phyloP scores from a whole-genome alignment of 2,797 vertebrate species.

The Sebastes steindachneri region DNA sequence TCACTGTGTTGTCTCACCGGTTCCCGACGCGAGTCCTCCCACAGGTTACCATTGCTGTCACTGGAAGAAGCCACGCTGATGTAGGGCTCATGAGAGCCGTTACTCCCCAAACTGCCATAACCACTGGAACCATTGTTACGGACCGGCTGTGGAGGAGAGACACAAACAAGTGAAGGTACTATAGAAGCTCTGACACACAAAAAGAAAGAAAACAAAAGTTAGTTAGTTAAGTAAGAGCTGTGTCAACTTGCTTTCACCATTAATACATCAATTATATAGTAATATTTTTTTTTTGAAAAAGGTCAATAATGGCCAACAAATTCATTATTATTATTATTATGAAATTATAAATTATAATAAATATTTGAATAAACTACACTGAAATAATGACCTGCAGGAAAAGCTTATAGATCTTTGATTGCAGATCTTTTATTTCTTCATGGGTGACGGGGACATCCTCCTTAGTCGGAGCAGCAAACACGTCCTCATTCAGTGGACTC shows the following conservation, averaged over 20 bases:
- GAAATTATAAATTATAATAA: not conserved
- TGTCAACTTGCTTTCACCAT: not conserved
- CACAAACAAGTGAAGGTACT: not conserved
- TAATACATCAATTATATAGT: not conserved
- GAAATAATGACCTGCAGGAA: slow-evolving; percentile 87
- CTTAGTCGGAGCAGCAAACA: slow-evolving; percentile 85
- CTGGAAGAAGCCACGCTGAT: slow-evolving; percentile 89
- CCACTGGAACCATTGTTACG: slow-evolving; percentile 89
- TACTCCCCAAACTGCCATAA: slow-evolving; percentile 90
- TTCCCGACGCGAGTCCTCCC: slow-evolving; percentile 84
- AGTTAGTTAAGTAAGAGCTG: not conserved
- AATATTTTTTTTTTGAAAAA: not conserved
- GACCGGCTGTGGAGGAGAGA: slow-evolving; percentile 82
- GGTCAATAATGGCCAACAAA: not conserved
- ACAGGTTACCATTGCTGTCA: slow-evolving; percentile 88
- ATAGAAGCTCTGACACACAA: not conserved
- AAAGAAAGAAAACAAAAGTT: not conserved
- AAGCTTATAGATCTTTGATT: slow-evolving; percentile 92
- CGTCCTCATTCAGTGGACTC: slow-evolving; percentile 92
- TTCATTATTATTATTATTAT: not conserved
- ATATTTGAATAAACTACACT: not conserved
- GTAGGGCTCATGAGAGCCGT: slow-evolving; percentile 89
- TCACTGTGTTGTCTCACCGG: slow-evolving; percentile 76
- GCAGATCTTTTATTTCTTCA: slow-evolving; percentile 89
- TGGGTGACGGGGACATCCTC: slow-evolving; percentile 66